Evolutionary conservation across 2,113 vertebrate species (phyloP).

Genomic region (Ceuthmochares aereus): DNA sequence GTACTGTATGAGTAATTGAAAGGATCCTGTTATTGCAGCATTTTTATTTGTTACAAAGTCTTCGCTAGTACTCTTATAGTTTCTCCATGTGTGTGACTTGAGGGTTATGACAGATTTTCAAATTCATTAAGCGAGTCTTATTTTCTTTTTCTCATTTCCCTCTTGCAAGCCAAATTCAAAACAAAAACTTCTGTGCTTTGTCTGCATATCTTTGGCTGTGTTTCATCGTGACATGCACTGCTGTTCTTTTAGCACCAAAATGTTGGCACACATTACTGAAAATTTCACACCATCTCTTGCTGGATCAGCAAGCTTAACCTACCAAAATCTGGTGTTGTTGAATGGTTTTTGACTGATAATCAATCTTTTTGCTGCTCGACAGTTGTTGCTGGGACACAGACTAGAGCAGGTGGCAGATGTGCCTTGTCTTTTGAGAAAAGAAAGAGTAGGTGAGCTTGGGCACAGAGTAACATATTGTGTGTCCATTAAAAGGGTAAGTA

Average conservation of each 20-base stretch:
- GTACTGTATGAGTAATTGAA: background rate
- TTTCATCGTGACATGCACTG: conserved; percentile 87
- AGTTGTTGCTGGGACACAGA: conserved; percentile 92
- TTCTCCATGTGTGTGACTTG: background rate
- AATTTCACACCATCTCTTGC: conserved; percentile 91
- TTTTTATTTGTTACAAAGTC: conserved; percentile 44
- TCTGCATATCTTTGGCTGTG: conserved; percentile 86
- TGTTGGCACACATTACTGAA: conserved; percentile 85
- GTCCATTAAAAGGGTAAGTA: conserved; percentile 77
- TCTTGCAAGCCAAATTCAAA: conserved; percentile 74
- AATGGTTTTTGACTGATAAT: conserved; percentile 95
- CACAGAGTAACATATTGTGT: conserved; percentile 81
- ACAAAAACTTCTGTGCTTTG: conserved; percentile 87
- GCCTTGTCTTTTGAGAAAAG: conserved; percentile 91
- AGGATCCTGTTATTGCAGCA: background rate
- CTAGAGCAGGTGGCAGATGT: conserved; percentile 94
- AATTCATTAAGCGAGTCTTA: conserved; percentile 52
- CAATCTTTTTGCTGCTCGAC: conserved; percentile 94
- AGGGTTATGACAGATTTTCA: conserved; percentile 60
- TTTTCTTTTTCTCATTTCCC: conserved; percentile 43
- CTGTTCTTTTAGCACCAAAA: conserved; percentile 88
- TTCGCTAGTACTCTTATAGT: background rate
- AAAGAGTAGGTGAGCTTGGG: conserved; percentile 87
- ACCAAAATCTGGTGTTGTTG: conserved; percentile 93
- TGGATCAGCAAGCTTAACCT: conserved; percentile 97